These are phyloP conservation scores for Delichon dasypus DNA, from an alignment of 2,797 vertebrate genomes.

Conservation along the genomic window DNA sequence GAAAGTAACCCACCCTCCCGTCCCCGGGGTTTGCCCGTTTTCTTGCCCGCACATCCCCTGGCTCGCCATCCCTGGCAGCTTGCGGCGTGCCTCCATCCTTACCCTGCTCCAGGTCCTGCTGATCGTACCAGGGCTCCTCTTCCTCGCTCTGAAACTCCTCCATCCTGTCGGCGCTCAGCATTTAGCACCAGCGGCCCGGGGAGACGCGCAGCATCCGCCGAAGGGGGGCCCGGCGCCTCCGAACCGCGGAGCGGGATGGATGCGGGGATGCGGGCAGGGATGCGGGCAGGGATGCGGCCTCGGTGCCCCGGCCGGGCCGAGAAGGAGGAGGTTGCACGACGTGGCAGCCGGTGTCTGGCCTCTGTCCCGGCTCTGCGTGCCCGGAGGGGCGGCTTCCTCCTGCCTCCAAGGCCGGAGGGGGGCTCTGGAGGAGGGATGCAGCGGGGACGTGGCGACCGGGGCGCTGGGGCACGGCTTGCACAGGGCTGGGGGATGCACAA, in stretches of 20 bases:
- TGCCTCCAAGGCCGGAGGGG: background rate
- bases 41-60: background rate
- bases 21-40: background rate
- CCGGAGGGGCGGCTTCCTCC: background rate
- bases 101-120: slow-evolving; percentile 97
- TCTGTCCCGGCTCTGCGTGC: background rate
- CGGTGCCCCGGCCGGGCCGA: background rate
- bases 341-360: slow-evolving; percentile 25
- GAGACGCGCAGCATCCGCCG: slow-evolving; percentile 40
- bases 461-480: background rate
- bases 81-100: slow-evolving; percentile 38
- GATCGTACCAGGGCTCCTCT: slow-evolving; percentile 96
- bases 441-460: background rate
- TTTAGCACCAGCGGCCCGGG: slow-evolving; percentile 59
- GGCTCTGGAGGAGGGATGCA: background rate
- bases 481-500: slow-evolving; percentile 64
- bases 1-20: background rate
- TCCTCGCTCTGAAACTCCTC: slow-evolving; percentile 94
- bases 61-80: background rate
- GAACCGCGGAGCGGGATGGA: background rate
- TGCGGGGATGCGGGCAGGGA: background rate
- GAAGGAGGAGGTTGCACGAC: background rate
- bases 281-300: slow-evolving; percentile 39
- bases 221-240: background rate
- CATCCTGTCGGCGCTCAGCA: slow-evolving; percentile 88